phyloP scores from a whole-genome alignment of 2,888 invertebrate genomes.

The Spialia ferax region DNA sequence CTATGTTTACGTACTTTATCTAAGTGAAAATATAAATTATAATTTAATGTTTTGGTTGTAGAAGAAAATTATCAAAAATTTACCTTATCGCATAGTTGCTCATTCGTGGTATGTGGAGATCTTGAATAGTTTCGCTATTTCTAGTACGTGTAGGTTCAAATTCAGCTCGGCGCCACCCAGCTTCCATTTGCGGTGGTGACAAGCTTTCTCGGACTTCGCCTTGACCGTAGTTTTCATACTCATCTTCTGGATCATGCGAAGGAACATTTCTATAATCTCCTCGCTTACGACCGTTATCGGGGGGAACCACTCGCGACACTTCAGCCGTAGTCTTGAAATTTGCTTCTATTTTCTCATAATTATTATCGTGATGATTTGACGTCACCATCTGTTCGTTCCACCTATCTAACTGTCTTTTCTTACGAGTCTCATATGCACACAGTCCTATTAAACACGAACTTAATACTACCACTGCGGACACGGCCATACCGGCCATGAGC shows the following conservation, averaged over 20 bases:
- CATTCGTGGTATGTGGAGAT: conserved; percentile 89
- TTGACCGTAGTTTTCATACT: conserved; percentile 78
- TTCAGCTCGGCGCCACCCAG: conserved; percentile 67
- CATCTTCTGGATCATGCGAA: conserved; percentile 89
- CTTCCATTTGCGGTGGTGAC: conserved; percentile 65
- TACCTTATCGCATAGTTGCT: conserved; percentile 88
- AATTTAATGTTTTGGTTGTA: neutral
- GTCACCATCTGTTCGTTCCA: conserved; percentile 84
- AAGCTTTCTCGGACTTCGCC: conserved; percentile 63
- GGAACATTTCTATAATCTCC: conserved; percentile 92
- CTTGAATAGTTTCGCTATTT: conserved; percentile 73
- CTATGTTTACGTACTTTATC: too few species aligned
- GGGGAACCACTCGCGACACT: conserved; percentile 64
- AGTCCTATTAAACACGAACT: conserved; percentile 89
- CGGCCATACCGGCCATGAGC: conserved; percentile 89
- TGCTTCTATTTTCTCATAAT: conserved; percentile 93
- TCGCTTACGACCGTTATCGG: conserved; percentile 83
- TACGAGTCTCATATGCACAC: conserved; percentile 89
- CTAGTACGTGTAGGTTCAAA: conserved; percentile 59
- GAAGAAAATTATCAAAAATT: too few species aligned
- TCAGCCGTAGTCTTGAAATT: conserved; percentile 82
- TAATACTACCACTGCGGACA: conserved; percentile 89
- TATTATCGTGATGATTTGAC: conserved; percentile 85
- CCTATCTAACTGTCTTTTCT: conserved; percentile 85
- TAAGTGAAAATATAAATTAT: too few species aligned